Conservation (phyloP, 1,140 invertebrate genomes). For the Drosophila baimaii region DNA sequence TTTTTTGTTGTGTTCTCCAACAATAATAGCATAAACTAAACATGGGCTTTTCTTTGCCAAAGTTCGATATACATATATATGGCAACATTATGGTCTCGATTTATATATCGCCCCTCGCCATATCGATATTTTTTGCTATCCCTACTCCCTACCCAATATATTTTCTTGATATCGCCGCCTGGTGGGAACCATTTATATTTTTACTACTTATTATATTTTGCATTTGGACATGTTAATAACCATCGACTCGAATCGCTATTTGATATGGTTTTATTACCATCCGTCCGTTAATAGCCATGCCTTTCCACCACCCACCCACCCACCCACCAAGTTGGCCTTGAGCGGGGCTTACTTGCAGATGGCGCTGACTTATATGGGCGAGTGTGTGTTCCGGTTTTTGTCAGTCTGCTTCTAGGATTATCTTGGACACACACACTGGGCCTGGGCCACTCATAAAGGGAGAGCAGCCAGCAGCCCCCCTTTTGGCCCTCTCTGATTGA, state of each 20-base stretch:
- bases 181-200: background rate
- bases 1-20: too few species aligned
- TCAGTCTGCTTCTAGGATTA: conserved; percentile 48
- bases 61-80: too few species aligned
- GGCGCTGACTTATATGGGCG: conserved; percentile 1
- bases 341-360: conserved; percentile 20
- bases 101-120: too few species aligned
- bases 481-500: conserved; percentile 63
- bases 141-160: too few species aligned
- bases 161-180: too few species aligned
- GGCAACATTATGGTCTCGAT: too few species aligned
- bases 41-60: too few species aligned
- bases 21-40: too few species aligned
- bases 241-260: conserved; percentile 11
- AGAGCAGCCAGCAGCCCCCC: background rate
- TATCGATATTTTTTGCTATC: too few species aligned
- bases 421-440: conserved; percentile 56
- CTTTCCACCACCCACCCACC: background rate
- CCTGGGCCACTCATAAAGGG: conserved; percentile 59
- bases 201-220: background rate
- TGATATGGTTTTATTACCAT: conserved; percentile 33
- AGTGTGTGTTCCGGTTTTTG: conserved; percentile 19
- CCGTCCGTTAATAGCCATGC: conserved; percentile 11
- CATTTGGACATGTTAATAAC: conserved; percentile 8
- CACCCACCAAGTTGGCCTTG: conserved; percentile 15